Evolutionary conservation across 2,797 vertebrate genomes (phyloP).

Genomic region (Podargus strigoides): DNA sequence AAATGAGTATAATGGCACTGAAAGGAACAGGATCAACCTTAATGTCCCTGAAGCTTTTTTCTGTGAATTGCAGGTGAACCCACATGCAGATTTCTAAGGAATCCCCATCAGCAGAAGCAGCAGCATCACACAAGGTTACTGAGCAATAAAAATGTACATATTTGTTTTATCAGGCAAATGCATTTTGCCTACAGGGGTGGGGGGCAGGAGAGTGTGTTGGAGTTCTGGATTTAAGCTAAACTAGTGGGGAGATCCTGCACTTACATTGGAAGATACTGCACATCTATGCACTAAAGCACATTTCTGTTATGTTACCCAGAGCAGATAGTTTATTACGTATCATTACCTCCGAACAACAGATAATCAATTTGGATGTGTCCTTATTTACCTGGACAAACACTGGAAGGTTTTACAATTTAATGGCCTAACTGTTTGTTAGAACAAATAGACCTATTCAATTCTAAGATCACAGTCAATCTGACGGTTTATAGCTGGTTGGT

Average conservation of each 20-base stretch:
- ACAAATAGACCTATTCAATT: constrained; percentile 48
- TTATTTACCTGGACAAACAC: constrained; percentile 64
- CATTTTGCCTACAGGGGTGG: fast-evolving
- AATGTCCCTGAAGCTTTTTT: neutral
- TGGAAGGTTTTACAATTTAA: constrained; percentile 51
- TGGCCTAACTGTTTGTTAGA: constrained; percentile 51
- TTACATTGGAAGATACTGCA: neutral
- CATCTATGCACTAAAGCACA: neutral
- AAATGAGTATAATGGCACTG: neutral
- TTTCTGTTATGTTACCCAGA: constrained; percentile 19
- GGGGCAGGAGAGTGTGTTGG: neutral
- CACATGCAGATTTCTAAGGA: neutral
- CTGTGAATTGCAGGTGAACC: neutral
- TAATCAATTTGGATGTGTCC: constrained; percentile 54
- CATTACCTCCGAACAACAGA: constrained; percentile 47
- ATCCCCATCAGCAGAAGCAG: neutral
- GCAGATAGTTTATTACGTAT: constrained; percentile 53
- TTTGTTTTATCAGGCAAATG: neutral
- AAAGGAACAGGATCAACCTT: neutral
- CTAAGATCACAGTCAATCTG: constrained; percentile 38
- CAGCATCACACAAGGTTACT: fast-evolving
- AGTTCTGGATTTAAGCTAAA: neutral
- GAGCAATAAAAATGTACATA: neutral
- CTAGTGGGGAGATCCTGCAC: neutral
- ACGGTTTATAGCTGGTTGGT: constrained; percentile 42